Percentiles rank a stretch among this genome's conserved stretches.
These are phyloP conservation scores for Nycticryphes semicollaris DNA, from an alignment of 2,113 vertebrate genomes.

Conservation along the genomic window DNA sequence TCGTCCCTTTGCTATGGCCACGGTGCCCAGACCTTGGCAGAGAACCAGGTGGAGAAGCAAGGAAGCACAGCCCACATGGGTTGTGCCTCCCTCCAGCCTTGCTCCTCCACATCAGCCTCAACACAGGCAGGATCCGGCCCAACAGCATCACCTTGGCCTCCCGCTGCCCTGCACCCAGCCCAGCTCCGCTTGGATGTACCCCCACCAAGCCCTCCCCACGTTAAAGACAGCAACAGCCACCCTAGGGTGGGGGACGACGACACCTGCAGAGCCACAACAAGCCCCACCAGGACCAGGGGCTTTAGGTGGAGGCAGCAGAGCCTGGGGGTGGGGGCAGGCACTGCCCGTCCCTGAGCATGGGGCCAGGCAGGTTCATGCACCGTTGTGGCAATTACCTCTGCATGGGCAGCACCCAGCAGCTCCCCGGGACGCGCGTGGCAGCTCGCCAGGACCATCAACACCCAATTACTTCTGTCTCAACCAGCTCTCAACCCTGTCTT, in stretches of 20 bases:
- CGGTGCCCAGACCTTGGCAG: neutral
- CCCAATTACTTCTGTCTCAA: neutral
- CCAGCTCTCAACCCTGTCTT: neutral
- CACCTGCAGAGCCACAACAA: neutral
- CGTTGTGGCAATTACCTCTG: neutral
- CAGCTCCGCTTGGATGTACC: accelerated
- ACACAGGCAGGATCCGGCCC: neutral
- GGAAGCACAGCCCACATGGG: neutral
- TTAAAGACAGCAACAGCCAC: neutral
- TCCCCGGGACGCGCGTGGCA: neutral
- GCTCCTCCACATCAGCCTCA: neutral
- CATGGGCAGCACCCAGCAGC: slow-evolving; percentile 20
- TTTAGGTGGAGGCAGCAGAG: neutral
- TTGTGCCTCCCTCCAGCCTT: neutral
- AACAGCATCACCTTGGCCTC: neutral
- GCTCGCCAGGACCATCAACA: neutral
- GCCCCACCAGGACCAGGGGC: neutral
- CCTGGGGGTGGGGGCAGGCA: neutral
- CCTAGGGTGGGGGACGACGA: too few relatives aligned
- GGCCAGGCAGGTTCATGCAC: neutral
- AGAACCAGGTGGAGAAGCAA: accelerated
- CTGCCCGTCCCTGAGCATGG: neutral
- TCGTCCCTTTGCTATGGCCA: accelerated
- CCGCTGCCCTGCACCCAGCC: neutral
- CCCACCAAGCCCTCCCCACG: neutral